phyloP scores from a whole-genome alignment of 2,797 vertebrate species.

The Danio albolineatus region DNA sequence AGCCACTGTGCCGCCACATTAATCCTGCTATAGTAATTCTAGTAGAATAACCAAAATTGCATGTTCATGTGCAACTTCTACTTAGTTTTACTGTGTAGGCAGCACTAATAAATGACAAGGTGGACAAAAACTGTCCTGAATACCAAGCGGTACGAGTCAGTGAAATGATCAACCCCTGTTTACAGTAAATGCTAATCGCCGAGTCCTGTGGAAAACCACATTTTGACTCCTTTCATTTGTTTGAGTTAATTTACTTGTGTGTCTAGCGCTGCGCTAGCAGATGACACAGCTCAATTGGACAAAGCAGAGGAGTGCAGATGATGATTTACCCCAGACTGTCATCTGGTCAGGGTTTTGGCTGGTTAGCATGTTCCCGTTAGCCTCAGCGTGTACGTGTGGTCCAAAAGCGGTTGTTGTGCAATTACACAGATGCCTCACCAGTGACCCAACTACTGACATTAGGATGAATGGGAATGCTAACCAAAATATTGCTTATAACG shows the following conservation, averaged over 20 bases:
- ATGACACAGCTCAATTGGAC: slow-evolving; percentile 8
- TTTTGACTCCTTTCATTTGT: slow-evolving; percentile 30
- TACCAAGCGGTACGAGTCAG: slow-evolving; percentile 30
- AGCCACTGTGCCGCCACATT: no score
- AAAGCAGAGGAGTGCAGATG: slow-evolving; percentile 21
- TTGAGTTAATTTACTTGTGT: slow-evolving; percentile 6
- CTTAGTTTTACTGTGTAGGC: neutral
- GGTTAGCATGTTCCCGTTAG: slow-evolving; percentile 25
- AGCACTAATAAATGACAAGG: neutral
- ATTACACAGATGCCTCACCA: slow-evolving; percentile 24
- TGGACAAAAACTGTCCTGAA: slow-evolving; percentile 18
- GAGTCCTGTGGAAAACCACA: slow-evolving; percentile 29
- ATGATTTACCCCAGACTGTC: slow-evolving; percentile 24
- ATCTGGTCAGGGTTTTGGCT: slow-evolving; percentile 28
- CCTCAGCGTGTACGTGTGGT: slow-evolving; percentile 6
- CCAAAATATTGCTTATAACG: no score
- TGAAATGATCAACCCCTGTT: slow-evolving; percentile 15
- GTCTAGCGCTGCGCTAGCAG: neutral
- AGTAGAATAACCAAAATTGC: no score
- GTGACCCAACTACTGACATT: slow-evolving; percentile 15
- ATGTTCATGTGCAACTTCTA: no score
- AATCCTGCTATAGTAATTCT: no score
- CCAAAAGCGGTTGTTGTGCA: neutral
- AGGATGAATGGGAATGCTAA: neutral
- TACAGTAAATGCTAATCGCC: slow-evolving; percentile 30